Base-by-base conservation (phyloP, 2,888 invertebrate genomes). In the Drosophila gaucha region DNA sequence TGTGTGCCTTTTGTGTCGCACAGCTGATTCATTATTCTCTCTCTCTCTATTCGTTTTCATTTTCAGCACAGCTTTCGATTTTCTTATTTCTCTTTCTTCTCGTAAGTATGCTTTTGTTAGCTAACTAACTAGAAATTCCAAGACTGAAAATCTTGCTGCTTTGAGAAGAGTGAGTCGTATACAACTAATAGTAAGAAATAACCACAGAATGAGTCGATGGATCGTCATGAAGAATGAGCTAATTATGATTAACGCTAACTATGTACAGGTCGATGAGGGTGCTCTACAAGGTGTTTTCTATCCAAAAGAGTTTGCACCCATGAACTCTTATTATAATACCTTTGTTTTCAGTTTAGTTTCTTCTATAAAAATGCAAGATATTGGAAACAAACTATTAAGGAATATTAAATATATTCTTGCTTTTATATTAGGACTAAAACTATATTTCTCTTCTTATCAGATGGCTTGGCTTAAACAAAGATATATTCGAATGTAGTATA, bases 51-150 rank as follows among this genome's bases (percentile, higher is more conserved):
- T 46, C 16, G 43, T 57, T 52, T 52, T 72, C 43, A 35, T 51
- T 63, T 67, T 49, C 28, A 50, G 52, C 20, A 22, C 35, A 57
- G 70, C 64, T 84, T 82, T 82, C 73, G 51, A 70, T 83, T 82
- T 83, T 72, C 26, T 62, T 46, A 30, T 65, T 54, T 63, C 58
- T 67, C 64, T 73, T 65, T 57, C 56, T n/a, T 59, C 31, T 26
- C 5, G 26, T 26, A 6, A 28, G 30, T 43, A 26, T 14, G 20
- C 51, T 47, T 66, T 52, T 44, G 30, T 46, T 14, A 14, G 35
- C 38, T 35, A 14, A 18, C 68, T 41, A 30, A 57, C 51, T 52
- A 20, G 10, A 55, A 22, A 38, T 8, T 16, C 20, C 9, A 26
- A 49, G 33, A 6, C 39, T 31, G 2, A 16, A 39, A 44, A 16